A percentile compares a stretch with the other conserved stretches of the same genome.
Conservation (phyloP, 1,140 invertebrate species). For the Trissolcus basalis region DNA sequence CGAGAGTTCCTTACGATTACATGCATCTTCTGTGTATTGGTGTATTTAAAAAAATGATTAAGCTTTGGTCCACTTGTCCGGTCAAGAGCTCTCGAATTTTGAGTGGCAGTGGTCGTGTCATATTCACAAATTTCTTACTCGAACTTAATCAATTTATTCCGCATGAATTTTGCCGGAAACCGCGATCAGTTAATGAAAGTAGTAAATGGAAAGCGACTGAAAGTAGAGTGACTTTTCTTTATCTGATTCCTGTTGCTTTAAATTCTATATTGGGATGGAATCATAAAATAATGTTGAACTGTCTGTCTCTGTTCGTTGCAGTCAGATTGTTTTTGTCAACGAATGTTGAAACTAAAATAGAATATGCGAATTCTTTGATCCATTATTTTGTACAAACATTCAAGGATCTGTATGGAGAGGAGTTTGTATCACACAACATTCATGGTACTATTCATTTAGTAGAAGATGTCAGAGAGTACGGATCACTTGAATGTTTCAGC, state of each 20-base stretch:
- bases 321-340: background rate
- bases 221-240: conserved; percentile 1
- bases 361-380: conserved; percentile 2
- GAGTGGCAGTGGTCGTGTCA: conserved; percentile 3
- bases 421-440: conserved; percentile 9
- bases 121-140: background rate
- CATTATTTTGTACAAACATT: conserved; percentile 6
- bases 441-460: conserved; percentile 5
- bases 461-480: conserved; percentile 2
- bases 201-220: conserved; percentile 9
- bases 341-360: background rate
- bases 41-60: conserved; percentile 6
- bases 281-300: background rate
- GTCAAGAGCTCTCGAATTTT: conserved; percentile 3
- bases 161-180: background rate
- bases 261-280: background rate
- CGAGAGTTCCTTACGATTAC: conserved; percentile 2
- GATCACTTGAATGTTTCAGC: conserved; percentile 1
- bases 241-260: conserved; percentile 3
- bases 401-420: background rate
- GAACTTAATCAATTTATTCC: background rate
- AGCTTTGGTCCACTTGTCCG: conserved; percentile 1
- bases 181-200: background rate
- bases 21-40: conserved; percentile 15
- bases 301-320: background rate